Evolutionary conservation across 92 coral and sea anemone genomes (phyloP).

Genomic region (Porites cylindrica): DNA sequence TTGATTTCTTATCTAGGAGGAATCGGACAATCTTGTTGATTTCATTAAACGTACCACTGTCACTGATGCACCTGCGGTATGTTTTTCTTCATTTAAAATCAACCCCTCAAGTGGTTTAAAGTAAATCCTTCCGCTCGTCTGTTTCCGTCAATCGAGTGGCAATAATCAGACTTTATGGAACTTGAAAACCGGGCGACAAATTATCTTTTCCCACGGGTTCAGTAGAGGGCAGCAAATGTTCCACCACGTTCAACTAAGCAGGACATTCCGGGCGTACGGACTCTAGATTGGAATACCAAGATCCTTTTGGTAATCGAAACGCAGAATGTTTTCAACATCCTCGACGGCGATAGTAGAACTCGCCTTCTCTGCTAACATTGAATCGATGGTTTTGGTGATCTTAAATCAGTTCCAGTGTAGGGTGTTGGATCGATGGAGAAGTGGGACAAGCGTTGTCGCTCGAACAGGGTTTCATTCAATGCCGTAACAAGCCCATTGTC

Average conservation of each 20-base stretch:
- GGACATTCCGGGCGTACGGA: not conserved
- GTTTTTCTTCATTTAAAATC: not conserved
- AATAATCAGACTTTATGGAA: conserved; percentile 16
- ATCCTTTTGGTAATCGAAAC: too few species aligned
- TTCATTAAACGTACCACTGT: not conserved
- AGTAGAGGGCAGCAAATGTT: conserved; percentile 11
- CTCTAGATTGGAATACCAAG: not conserved
- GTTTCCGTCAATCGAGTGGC: conserved; percentile 18
- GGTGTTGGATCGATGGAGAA: not conserved
- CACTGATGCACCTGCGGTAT: not conserved
- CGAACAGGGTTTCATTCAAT: conserved; percentile 9
- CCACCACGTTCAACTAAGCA: not conserved
- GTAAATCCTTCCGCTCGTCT: not conserved
- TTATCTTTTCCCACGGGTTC: not conserved
- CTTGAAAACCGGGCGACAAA: conserved; percentile 23
- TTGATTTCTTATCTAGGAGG: too few species aligned
- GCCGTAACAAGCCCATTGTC: not conserved
- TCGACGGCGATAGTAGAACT: not conserved
- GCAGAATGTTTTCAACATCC: not conserved
- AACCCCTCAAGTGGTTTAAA: conserved; percentile 1
- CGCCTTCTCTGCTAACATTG: not conserved
- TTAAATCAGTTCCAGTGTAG: not conserved
- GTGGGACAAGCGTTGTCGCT: not conserved
- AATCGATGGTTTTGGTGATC: not conserved
- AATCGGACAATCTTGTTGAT: too few species aligned